phyloP scores from a whole-genome alignment of 2,113 vertebrate species.

The Corythoichthys haematopterus region DNA sequence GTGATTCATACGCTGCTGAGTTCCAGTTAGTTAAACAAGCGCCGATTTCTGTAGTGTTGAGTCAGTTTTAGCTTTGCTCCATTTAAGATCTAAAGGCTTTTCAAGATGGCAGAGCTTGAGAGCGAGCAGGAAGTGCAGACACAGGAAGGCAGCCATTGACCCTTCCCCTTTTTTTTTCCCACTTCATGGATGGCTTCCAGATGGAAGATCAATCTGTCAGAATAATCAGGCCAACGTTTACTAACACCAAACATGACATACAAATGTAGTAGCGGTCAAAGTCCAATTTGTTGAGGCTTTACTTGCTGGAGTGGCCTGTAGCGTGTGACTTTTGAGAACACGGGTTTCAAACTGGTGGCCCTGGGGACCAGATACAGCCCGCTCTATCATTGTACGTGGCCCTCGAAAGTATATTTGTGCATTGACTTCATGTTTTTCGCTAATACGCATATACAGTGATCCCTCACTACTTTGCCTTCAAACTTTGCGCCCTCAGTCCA shows the following conservation, averaged over 20 bases:
- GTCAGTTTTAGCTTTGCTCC: conserved; percentile 35
- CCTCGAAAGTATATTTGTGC: too few relatives aligned
- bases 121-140: conserved; percentile 52
- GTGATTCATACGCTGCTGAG: conserved; percentile 42
- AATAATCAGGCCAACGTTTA: conserved; percentile 31
- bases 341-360: too few relatives aligned
- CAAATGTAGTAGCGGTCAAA: conserved; percentile 35
- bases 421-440: too few relatives aligned
- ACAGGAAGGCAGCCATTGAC: conserved; percentile 64
- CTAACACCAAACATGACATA: conserved; percentile 19
- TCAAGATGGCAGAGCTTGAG: conserved; percentile 21
- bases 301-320: neutral
- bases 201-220: conserved; percentile 54
- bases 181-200: conserved; percentile 64
- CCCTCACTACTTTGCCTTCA: too few relatives aligned
- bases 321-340: neutral
- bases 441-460: too few relatives aligned
- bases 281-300: conserved; percentile 44
- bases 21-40: conserved; percentile 57
- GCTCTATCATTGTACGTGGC: too few relatives aligned
- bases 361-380: too few relatives aligned
- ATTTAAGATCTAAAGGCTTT: conserved; percentile 34
- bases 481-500: too few relatives aligned
- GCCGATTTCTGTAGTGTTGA: conserved; percentile 27
- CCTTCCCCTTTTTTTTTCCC: conserved; percentile 36